Percentiles rank a stretch among this genome's conserved stretches.
Conservation (phyloP, 2,797 vertebrate species). For the Gallirallus australis region DNA sequence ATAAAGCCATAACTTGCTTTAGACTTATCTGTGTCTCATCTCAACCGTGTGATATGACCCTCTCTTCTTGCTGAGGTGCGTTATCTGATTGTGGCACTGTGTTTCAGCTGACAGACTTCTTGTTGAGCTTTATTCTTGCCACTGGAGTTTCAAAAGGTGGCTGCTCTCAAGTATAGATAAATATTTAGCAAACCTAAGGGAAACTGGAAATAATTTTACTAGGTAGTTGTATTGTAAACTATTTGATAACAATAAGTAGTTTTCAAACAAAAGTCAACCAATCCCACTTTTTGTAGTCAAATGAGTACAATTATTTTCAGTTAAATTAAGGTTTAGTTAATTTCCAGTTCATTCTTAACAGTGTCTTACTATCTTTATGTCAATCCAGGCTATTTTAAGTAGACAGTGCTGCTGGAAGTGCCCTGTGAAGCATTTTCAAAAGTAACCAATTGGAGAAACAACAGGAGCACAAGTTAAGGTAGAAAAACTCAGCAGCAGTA, state of each 20-base stretch:
- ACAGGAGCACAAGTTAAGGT: not conserved
- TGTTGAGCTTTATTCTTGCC: conserved; percentile 33
- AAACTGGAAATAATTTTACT: not conserved
- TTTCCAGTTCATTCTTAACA: not conserved
- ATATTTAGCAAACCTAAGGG: not conserved
- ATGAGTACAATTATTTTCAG: not conserved
- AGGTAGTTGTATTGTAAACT: not conserved
- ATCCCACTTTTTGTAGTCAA: not conserved
- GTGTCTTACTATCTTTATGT: not conserved
- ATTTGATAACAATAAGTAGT: not conserved
- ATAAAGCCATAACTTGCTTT: conserved; percentile 57
- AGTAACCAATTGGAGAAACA: not conserved
- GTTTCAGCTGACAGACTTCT: conserved; percentile 43
- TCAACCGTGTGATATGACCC: not conserved
- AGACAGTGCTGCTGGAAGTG: not conserved
- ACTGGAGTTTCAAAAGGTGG: conserved; percentile 18
- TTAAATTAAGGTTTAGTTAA: not conserved
- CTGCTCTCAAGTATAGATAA: not conserved
- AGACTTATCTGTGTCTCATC: conserved; percentile 41
- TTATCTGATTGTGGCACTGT: conserved; percentile 59
- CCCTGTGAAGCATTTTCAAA: not conserved
- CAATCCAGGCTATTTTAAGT: not conserved
- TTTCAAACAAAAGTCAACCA: not conserved
- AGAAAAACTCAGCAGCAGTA: not conserved
- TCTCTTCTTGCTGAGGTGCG: not conserved